phyloP scores from a whole-genome alignment of 2,113 vertebrate species.

The Pionites leucogaster region DNA sequence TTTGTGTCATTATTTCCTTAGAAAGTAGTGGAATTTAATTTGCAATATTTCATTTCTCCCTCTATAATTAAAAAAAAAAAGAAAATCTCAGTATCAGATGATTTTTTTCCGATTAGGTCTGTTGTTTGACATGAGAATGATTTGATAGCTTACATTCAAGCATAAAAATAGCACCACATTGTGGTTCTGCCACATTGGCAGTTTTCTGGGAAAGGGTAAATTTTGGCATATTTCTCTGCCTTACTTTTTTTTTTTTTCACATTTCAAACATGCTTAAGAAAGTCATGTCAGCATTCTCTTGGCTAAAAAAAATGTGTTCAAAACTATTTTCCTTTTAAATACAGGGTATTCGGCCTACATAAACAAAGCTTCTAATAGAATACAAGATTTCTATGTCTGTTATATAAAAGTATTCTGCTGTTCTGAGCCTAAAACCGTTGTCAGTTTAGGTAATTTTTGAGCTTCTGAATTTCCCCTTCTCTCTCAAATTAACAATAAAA shows the following conservation, averaged over 20 bases:
- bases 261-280: neutral
- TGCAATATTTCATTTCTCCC: neutral
- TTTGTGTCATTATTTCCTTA: neutral
- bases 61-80: neutral
- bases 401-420: neutral
- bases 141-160: neutral
- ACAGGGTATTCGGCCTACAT: neutral
- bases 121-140: neutral
- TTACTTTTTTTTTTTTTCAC: neutral
- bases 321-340: neutral
- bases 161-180: neutral
- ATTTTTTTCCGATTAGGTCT: neutral
- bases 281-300: neutral
- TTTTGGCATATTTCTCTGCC: neutral
- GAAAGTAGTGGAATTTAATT: neutral
- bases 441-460: neutral
- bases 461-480: neutral
- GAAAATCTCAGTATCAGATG: neutral
- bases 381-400: no score
- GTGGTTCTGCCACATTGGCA: neutral
- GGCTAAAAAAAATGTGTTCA: neutral
- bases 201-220: neutral
- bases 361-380: neutral
- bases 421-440: neutral
- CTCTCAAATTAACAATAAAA: accelerated